Evolutionary conservation across 2,888 invertebrate genomes (phyloP).

Genomic region (Camponotus fellah): DNA sequence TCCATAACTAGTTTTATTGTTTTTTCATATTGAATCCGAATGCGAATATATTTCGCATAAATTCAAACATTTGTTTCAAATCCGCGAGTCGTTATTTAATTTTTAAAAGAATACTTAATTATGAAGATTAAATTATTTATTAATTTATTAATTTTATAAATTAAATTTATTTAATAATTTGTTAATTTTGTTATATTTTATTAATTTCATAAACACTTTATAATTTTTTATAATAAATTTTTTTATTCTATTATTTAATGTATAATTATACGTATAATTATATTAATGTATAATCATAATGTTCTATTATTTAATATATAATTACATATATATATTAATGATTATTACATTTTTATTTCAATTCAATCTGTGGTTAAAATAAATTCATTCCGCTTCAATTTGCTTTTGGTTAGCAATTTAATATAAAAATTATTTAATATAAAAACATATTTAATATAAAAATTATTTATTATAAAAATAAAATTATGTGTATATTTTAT

Average conservation of each 20-base stretch:
- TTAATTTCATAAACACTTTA: background rate
- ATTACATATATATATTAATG: background rate
- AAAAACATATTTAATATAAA: no score
- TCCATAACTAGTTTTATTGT: background rate
- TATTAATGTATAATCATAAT: no score
- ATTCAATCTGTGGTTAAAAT: background rate
- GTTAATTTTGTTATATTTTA: no score
- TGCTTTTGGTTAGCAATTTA: background rate
- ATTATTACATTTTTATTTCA: background rate
- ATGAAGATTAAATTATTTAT: background rate
- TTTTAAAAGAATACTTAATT: background rate
- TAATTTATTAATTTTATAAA: no score
- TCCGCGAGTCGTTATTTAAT: background rate
- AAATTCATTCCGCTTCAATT: background rate
- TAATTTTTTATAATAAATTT: background rate
- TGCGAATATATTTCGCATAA: background rate
- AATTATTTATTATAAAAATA: no score
- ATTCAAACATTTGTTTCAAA: background rate
- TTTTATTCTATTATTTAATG: background rate
- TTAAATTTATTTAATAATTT: no score
- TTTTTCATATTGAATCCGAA: background rate
- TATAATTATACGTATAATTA: background rate
- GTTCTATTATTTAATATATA: background rate
- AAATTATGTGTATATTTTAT: background rate
- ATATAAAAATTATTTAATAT: background rate